Evolutionary conservation across 23 tunicate species (phyloP), one percentile per base, ranked within the genome.

Genomic region (Ascidia mentula): DNA sequence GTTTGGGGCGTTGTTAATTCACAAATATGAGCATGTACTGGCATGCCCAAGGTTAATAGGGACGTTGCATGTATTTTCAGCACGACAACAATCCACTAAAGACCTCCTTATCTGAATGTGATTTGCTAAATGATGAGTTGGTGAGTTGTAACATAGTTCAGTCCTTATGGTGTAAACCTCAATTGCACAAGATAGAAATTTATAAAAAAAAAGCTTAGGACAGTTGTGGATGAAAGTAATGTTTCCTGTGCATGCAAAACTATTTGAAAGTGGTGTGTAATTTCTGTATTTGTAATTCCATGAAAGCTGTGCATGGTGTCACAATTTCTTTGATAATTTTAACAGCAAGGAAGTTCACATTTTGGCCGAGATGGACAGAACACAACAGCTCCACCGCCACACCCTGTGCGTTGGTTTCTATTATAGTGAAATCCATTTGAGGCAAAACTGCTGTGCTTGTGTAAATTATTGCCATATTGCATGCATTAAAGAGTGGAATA

Each of bases 401-500:
- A 81, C 53, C 85, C 85, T 30, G 85, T 81, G 70, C 59, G 85
- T 81, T 81, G 37, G 22, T 71, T 7, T 18, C 34, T 34, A 20
- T 71, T 34, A 4, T 36, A 34, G 1, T n/a, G n/a, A n/a, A n/a
- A n/a, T n/a, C n/a, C n/a, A n/a, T n/a, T n/a, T n/a, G n/a, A n/a
- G n/a, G n/a, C n/a, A n/a, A n/a, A n/a, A n/a, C n/a, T n/a, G n/a
- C n/a, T n/a, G n/a, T n/a, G n/a, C n/a, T n/a, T n/a, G n/a, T n/a
- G n/a, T n/a, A n/a, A n/a, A n/a, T n/a, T n/a, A n/a, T n/a, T n/a
- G n/a, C n/a, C n/a, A n/a, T n/a, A n/a, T n/a, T n/a, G n/a, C n/a
- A n/a, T n/a, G n/a, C n/a, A n/a, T n/a, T n/a, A n/a, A n/a, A n/a
- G n/a, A n/a, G n/a, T n/a, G n/a, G n/a, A n/a, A n/a, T n/a, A n/a